A percentile compares a stretch with the other conserved stretches of the same genome.
Evolutionary conservation across 2,888 invertebrate species (phyloP).

Genomic region (Xestia xanthographa): DNA sequence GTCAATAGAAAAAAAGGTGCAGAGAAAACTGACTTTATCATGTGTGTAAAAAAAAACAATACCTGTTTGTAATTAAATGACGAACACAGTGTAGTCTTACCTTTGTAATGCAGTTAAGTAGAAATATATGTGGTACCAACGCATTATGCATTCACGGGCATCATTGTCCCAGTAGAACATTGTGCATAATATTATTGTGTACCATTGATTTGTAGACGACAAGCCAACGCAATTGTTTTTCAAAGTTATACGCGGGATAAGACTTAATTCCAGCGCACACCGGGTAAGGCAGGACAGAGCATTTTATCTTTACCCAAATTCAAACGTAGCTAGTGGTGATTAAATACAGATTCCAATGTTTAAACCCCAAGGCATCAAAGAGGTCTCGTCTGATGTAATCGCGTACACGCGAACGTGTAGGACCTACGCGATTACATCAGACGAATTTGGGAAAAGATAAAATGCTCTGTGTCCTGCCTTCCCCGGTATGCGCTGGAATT

Average conservation of each 20-base stretch:
- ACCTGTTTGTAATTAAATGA: not conserved
- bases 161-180: constrained; percentile 29
- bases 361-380: not conserved
- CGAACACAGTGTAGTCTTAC: not conserved
- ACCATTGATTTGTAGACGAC: constrained; percentile 22
- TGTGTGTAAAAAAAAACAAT: no score
- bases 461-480: not conserved
- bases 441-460: not conserved
- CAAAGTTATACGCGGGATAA: not conserved
- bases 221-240: not conserved
- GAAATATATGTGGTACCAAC: not conserved
- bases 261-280: not conserved
- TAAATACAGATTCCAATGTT: not conserved
- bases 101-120: constrained; percentile 4
- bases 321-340: not conserved
- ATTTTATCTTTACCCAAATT: not conserved
- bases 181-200: constrained; percentile 40
- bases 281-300: not conserved
- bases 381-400: no score
- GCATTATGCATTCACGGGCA: constrained; percentile 46
- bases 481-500: not conserved
- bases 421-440: not conserved
- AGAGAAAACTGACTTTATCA: not conserved
- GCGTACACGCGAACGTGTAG: no score
- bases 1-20: not conserved